Conservation (phyloP, 2,888 invertebrate species). For the Magallana nippona region DNA sequence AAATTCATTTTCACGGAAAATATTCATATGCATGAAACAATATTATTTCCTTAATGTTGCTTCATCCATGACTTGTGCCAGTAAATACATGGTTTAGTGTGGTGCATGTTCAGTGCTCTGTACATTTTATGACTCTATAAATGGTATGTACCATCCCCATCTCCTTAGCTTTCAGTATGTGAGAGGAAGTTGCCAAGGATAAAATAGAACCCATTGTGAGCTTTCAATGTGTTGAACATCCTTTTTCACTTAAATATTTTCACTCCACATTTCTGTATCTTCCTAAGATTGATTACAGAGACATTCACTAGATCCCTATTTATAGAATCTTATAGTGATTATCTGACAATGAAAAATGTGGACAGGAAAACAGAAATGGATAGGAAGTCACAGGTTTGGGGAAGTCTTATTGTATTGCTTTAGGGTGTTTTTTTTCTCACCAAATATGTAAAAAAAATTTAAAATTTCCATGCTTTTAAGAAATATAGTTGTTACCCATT, state of each 20-base stretch:
- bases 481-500: no score
- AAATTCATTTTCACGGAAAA: no score
- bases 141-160: not conserved
- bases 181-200: not conserved
- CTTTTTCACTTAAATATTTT: conserved; percentile 10
- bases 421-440: not conserved
- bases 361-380: not conserved
- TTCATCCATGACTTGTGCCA: no score
- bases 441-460: no score
- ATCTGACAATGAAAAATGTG: not conserved
- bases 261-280: conserved; percentile 14
- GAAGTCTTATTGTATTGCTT: not conserved
- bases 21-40: no score
- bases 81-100: no score
- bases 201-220: not conserved
- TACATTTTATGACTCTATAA: not conserved
- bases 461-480: no score
- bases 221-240: not conserved
- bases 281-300: not conserved
- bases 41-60: no score
- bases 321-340: no score
- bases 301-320: no score
- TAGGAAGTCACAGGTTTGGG: not conserved
- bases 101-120: not conserved
- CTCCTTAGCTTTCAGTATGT: not conserved